Base-by-base conservation (phyloP, 2,888 invertebrate genomes). In the Apodemia duryi region DNA sequence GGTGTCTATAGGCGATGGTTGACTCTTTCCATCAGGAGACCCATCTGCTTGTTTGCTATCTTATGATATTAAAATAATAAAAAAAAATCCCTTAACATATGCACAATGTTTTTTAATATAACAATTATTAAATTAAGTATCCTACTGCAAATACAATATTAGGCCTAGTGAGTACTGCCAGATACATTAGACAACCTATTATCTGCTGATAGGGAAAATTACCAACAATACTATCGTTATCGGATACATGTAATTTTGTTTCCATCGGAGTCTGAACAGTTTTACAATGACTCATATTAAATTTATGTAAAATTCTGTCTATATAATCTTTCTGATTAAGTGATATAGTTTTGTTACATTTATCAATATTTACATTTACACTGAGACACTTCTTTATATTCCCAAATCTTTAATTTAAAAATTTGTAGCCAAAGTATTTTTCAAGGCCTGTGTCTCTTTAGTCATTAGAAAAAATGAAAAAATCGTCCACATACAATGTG, bases 121-220 rank as follows among this genome's bases (percentile, higher is more conserved):
- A 63, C 63, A 69, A 61, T 69, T 69, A 68, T 70, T 68, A 65
- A 69, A 71, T 65, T 5, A 73, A 28, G 43, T 57, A 72, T 38
- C 70, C 62, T 6, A 72, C 64, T 63, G 63, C 11, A 64, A 62
- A 72, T 43, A 63, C 38, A 61, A 69, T 68, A 54, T 72, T 68
- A 9, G 70, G 70, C n/a, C 69, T 66, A 1, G 28, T 52, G 21
- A 52, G 28, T 9, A 52, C 9, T 28, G 52, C 52, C 52, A 52
- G 21, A 54, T 54, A 70, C 69, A 49, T 69, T 2, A 70, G 41
- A 54, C 70, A 65, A 1, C 71, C 71, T 43, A 69, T 65, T 13
- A 72, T 41, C 29, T 68, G 65, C 49, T 70, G 69, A 64, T 72
- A 71, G 7, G 69, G 68, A 29, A 68, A 32, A 43, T 69, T 10